Evolutionary conservation across 2,113 vertebrate species (phyloP), one percentile per base, ranked within the genome.

Genomic region (Lagopus leucura): DNA sequence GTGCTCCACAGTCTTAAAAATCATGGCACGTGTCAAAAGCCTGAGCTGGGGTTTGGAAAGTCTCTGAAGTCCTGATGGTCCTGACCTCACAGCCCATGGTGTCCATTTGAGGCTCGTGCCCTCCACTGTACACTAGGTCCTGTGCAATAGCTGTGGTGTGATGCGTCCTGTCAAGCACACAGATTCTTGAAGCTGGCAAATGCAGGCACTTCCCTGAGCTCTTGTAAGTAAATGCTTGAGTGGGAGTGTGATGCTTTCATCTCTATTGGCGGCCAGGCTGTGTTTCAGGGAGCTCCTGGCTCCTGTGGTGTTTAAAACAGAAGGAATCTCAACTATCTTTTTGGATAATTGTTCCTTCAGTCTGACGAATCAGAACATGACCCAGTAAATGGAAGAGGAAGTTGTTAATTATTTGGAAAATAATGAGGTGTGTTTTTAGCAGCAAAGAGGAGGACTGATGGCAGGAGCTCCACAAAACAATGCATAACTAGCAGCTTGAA

Each of bases 371-470:
- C 38, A 72, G 66, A 74, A 52, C 1, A 2, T 38, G 28, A 71
- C 11, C 57, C 25, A 38, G 32, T 67, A 89, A 34, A 61, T 90
- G 69, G 34, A 90, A 90, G 72, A 13, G 65, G 60, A 75, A 88
- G 21, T 84, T 90, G 27, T 54, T 28, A 28, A 79, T 17, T 87
- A 45, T 66, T 77, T 90, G 83, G 66, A 57, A 86, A 93, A 64
- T 64, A 77, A 58, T 70, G 76, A 81, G 28, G n/a, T 55, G 61
- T 83, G 73, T 71, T 95, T 93, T 94, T 74, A 80, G 69, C 66
- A 86, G 52, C 42, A 72, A 64, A 89, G 65, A 86, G 42, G 66
- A 92, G 24, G 42, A 84, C 60, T 38, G 0, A 3, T 60, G 52
- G 70, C 47, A 92, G 75, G 47, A 84, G 18, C 57, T 84, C 86